These are phyloP conservation scores for Drosophila parthenogenetica DNA, from an alignment of 2,888 invertebrate species.

Conservation along the genomic window DNA sequence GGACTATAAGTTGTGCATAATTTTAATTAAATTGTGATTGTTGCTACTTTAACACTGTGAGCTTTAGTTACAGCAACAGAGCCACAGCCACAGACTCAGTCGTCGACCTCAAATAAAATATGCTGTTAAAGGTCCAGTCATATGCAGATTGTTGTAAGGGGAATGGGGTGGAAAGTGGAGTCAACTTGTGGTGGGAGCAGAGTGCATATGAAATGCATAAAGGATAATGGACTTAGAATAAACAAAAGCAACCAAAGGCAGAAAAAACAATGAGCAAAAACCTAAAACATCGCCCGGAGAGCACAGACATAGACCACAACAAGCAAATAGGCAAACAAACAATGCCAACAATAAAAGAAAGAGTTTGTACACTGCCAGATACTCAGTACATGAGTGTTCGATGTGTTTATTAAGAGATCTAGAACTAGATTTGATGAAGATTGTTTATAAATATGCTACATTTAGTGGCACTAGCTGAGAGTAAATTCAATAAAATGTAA, in stretches of 20 bases:
- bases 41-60: conserved; percentile 18
- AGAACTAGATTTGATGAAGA: no score
- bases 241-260: conserved; percentile 54
- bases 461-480: not conserved
- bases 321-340: conserved; percentile 17
- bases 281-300: conserved; percentile 33
- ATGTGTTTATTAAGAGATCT: not conserved
- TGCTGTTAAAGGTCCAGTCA: conserved; percentile 30
- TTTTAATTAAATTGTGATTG: conserved; percentile 66
- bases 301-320: conserved; percentile 24
- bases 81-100: not conserved
- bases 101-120: conserved; percentile 44
- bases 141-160: conserved; percentile 29
- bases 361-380: not conserved
- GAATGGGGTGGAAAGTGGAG: not conserved
- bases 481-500: no score
- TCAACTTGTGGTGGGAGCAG: conserved; percentile 6
- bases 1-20: conserved; percentile 47
- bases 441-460: not conserved
- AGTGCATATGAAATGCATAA: conserved; percentile 58
- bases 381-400: not conserved
- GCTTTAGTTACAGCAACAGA: not conserved
- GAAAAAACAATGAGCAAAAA: conserved; percentile 43
- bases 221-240: conserved; percentile 65
- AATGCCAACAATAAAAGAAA: not conserved